Conservation (phyloP, 2,113 vertebrate genomes). For the Nansenia antarctica region DNA sequence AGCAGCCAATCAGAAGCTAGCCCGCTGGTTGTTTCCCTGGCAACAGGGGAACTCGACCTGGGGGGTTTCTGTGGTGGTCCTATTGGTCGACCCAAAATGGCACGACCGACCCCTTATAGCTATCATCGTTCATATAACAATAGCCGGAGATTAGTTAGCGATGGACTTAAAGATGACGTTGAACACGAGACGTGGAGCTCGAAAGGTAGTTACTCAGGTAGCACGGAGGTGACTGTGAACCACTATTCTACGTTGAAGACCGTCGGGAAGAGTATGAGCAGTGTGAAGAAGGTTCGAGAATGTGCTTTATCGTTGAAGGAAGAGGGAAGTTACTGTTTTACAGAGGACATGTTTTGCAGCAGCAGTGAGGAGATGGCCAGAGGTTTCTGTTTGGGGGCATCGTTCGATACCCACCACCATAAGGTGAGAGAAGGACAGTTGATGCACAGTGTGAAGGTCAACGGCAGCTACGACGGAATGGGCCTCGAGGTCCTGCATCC, state of each 20-base stretch:
- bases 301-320: conserved; percentile 80
- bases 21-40: conserved; percentile 80
- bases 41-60: conserved; percentile 82
- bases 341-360: conserved; percentile 77
- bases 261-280: conserved; percentile 67
- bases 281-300: conserved; percentile 78
- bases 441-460: conserved; percentile 74
- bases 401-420: conserved; percentile 73
- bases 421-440: conserved; percentile 75
- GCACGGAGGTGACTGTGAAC: conserved; percentile 73
- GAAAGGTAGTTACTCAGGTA: conserved; percentile 79
- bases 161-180: conserved; percentile 72
- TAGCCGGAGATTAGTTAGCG: conserved; percentile 67
- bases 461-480: conserved; percentile 71
- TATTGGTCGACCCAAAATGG: conserved; percentile 74
- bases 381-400: conserved; percentile 72
- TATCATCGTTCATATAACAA: conserved; percentile 69
- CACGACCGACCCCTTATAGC: conserved; percentile 77
- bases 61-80: conserved; percentile 79
- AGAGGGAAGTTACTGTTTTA: conserved; percentile 78
- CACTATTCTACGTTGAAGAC: conserved; percentile 78
- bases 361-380: conserved; percentile 76
- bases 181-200: conserved; percentile 77
- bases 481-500: conserved; percentile 71
- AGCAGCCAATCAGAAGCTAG: conserved; percentile 74